These are phyloP conservation scores for Chionis minor DNA, from an alignment of 2,113 vertebrate genomes.

Conservation along the genomic window DNA sequence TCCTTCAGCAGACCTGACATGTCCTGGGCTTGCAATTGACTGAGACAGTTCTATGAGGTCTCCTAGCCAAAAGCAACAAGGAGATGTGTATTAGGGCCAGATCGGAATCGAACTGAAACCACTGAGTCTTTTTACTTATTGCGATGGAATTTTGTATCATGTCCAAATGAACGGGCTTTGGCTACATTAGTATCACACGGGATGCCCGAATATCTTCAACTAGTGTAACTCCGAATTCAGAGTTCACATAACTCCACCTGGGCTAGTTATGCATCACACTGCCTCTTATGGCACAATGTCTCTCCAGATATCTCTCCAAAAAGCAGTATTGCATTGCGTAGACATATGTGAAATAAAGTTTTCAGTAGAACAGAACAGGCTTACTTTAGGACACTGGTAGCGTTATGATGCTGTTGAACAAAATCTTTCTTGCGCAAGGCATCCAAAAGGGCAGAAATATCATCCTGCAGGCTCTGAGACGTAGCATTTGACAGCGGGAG, in stretches of 20 bases:
- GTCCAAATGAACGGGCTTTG: background rate
- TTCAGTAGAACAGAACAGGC: background rate
- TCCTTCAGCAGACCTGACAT: background rate
- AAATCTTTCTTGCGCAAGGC: constrained; percentile 68
- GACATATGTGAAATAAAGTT: background rate
- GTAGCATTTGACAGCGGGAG: constrained; percentile 65
- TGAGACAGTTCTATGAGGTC: background rate
- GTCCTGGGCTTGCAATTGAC: background rate
- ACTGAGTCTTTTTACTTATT: background rate
- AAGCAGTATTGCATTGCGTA: background rate
- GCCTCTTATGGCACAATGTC: background rate
- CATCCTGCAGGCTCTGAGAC: constrained; percentile 70
- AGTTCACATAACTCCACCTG: background rate
- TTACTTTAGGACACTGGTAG: constrained; percentile 76
- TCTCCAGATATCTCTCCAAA: background rate
- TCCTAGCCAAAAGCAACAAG: background rate
- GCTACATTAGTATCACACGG: background rate
- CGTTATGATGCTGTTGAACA: background rate
- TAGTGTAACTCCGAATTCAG: background rate
- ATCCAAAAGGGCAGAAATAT: constrained; percentile 72
- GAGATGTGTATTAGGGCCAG: background rate
- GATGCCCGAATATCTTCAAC: background rate
- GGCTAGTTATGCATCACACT: background rate
- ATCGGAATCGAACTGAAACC: background rate
- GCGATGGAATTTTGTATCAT: background rate